Evolutionary conservation across 2,113 vertebrate genomes (phyloP).

Genomic region (Petrocephalus microphthalmus): DNA sequence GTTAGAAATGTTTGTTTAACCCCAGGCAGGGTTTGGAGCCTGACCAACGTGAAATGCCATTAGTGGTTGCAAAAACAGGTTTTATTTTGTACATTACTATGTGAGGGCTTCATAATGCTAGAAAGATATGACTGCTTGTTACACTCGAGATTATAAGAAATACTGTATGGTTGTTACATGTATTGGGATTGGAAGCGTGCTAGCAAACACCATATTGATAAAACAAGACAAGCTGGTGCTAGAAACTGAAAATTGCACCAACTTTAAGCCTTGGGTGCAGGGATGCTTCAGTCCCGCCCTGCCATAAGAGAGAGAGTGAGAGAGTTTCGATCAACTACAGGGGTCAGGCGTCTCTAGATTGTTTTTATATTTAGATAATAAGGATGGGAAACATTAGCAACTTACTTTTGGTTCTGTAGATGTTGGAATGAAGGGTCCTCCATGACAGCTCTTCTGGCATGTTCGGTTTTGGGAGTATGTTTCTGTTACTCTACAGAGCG

Average conservation of each 20-base stretch:
- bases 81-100: not conserved
- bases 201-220: not conserved
- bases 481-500: not conserved
- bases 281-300: not conserved
- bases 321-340: not conserved
- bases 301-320: not conserved
- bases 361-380: not conserved
- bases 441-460: not conserved
- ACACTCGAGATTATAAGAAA: not conserved
- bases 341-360: not conserved
- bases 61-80: slow-evolving; percentile 11
- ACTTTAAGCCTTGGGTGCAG: not conserved
- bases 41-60: not conserved
- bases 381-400: not conserved
- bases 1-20: slow-evolving; percentile 20
- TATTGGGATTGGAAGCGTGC: not conserved
- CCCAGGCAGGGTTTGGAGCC: not conserved
- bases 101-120: not conserved
- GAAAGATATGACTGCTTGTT: not conserved
- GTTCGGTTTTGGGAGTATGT: not conserved
- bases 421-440: not conserved
- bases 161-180: not conserved
- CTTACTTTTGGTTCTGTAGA: not conserved
- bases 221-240: not conserved
- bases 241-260: not conserved